Evolutionary conservation across 92 coral and sea anemone genomes (phyloP), one percentile per base, ranked within the genome.

Genomic region (Pocillopora grandis): DNA sequence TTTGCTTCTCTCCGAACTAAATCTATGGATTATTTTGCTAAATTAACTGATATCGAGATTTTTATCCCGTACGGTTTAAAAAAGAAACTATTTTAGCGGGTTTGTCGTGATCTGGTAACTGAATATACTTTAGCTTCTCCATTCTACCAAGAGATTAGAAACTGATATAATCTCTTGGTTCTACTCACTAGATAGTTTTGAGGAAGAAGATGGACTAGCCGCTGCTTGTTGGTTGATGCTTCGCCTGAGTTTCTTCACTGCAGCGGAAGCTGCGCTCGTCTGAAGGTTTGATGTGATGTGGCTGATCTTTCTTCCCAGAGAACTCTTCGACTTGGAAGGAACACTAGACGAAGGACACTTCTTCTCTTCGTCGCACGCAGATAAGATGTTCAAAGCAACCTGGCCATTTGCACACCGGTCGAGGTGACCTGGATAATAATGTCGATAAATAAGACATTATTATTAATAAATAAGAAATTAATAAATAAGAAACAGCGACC

Each of bases 381-480:
- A 76, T 58, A 96, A 94, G 58, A 96, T 94, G 73, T 96, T 97
- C 5, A 96, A 80, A 36, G 99, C 99, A 20, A 90, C 98, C 77
- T 96, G 98, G 2, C 99, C 99, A 71, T 89, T 92, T 5, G 94
- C 99, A 49, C 93, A 91, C n/a, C 99, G 96, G 86, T 96, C 99
- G 16, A 96, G 93, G 80, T 91, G 97, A 52, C 98, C 99, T 96
- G 87, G 2, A 52, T 18, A 20, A 12, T 55, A 16, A 52, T 21
- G n/a, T 52, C 78, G 21, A 27, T 31, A 52, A 49, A 19, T 42
- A 42, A 3, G 52, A 42, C 52, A 42, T 27, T 27, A 27, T 27
- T 21, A 21, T 21, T 21, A 21, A 21, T 21, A 21, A 21, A 21
- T 21, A 21, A 21, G 21, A 21, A 21, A 21, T 21, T 21, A 21